Evolutionary conservation across 2,797 vertebrate genomes (phyloP), one percentile per base, ranked within the genome.

Genomic region (Morelia viridis): DNA sequence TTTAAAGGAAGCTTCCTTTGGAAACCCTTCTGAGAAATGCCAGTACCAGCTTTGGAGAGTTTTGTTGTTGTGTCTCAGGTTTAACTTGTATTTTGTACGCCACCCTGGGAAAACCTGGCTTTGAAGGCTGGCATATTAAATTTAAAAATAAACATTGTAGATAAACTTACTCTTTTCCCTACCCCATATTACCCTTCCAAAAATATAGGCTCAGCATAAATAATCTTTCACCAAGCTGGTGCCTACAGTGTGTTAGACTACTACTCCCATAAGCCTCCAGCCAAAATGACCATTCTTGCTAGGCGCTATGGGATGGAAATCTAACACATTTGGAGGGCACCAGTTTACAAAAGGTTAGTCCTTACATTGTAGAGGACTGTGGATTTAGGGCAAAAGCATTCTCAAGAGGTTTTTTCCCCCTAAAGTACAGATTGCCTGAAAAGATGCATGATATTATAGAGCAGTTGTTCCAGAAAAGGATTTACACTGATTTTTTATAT

Each of bases 401-500:
- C 89, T 94, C 91, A 94, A 84, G 83, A 91, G 58, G 95, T 97
- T 93, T 87, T 41, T 53, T 53, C 7, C 94, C 94, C 95, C 93
- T 93, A 95, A 91, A 89, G 93, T 60, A 94, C 94, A 93, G 96
- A 92, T 96, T 93, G 91, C 88, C 68, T 95, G 94, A 95, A 95
- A 95, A 96, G 96, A 95, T 96, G 95, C 91, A 93, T 91, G 90
- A 91, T 93, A 96, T 95, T 95, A 95, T 0, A 2, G 41, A 41
- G 61, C 88, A 57, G 64, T 96, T 61, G 86, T 95, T 96, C 91
- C 92, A 87, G 95, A 94, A 85, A 95, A 90, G 85, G 92, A 22
- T 0, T 2, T 83, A 8, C 4, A 0, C 53, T 96, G 95, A 90
- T 71, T 94, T 96, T 96, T 96, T 94, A 93, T 94, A 95, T 86